Evolutionary conservation across 2,113 vertebrate genomes (phyloP).

Genomic region (Tiliqua scincoides): DNA sequence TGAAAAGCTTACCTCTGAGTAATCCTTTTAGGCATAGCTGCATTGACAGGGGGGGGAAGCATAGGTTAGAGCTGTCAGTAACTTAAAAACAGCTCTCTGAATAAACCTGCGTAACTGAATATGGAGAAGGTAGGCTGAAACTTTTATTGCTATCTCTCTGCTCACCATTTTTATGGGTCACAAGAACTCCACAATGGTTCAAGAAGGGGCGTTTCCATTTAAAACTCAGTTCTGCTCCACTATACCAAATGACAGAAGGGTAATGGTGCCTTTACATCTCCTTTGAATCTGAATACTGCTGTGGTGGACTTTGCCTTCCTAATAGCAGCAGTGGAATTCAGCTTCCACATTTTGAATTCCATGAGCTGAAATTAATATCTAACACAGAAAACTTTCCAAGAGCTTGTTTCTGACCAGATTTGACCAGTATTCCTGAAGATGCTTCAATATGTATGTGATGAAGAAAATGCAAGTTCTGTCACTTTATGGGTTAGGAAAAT

Average conservation of each 20-base stretch:
- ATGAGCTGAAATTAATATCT: background rate
- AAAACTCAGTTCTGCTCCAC: background rate
- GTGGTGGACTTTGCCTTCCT: background rate
- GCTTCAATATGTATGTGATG: background rate
- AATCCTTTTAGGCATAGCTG: no score
- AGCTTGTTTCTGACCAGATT: background rate
- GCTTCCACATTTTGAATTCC: background rate
- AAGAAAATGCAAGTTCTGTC: background rate
- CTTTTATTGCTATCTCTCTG: background rate
- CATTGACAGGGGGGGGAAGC: no score
- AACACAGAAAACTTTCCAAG: background rate
- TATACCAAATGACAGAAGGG: background rate
- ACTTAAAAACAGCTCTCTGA: no score
- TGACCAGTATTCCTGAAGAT: background rate
- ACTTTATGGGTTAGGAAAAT: background rate
- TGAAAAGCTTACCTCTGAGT: no score
- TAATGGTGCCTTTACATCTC: background rate
- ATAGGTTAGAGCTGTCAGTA: no score
- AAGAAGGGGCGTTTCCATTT: background rate
- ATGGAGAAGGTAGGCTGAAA: background rate
- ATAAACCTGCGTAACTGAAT: background rate
- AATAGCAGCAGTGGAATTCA: background rate
- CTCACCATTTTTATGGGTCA: background rate
- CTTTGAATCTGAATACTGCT: background rate
- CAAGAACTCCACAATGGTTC: background rate